Percentiles rank a stretch among this genome's conserved stretches.
These are phyloP conservation scores for Entomobrya proxima DNA, from an alignment of 2,888 invertebrate genomes.

Conservation along the genomic window DNA sequence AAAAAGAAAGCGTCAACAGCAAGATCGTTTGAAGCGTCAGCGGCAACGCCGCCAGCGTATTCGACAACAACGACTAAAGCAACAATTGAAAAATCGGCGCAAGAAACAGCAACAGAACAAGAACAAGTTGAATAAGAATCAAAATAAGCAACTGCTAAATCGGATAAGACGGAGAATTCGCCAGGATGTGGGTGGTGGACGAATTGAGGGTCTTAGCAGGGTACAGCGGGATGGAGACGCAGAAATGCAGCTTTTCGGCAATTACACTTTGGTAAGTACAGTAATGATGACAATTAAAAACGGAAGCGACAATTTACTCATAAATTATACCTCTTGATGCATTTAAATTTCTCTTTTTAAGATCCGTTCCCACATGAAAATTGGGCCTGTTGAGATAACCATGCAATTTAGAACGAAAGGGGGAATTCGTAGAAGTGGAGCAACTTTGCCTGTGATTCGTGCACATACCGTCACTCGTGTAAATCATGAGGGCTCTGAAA, in stretches of 20 bases:
- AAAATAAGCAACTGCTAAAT: conserved; percentile 13
- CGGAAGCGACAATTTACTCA: neutral
- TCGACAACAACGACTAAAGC: conserved; percentile 38
- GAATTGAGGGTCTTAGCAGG: conserved; percentile 72
- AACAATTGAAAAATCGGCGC: conserved; percentile 18
- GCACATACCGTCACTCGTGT: conserved; percentile 74
- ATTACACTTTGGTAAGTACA: conserved; percentile 74
- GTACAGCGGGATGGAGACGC: conserved; percentile 73
- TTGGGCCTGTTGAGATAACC: conserved; percentile 72
- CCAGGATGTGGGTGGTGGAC: conserved; percentile 73
- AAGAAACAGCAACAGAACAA: conserved; percentile 39
- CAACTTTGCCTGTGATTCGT: conserved; percentile 69
- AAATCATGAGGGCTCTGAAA: conserved; percentile 75
- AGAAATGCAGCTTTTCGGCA: conserved; percentile 75
- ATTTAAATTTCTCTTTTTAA: conserved; percentile 14
- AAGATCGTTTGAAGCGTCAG: conserved; percentile 39
- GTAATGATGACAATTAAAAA: neutral
- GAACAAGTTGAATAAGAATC: conserved; percentile 43
- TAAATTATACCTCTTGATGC: neutral
- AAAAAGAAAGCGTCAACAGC: conserved; percentile 15
- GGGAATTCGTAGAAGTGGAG: conserved; percentile 71
- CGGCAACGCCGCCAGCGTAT: conserved; percentile 17
- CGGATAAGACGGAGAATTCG: conserved; percentile 48
- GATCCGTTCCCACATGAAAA: conserved; percentile 75
- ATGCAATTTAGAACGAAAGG: conserved; percentile 74